These are phyloP conservation scores for Metopia argyrocephala DNA, from an alignment of 2,888 invertebrate genomes.

Conservation along the genomic window DNA sequence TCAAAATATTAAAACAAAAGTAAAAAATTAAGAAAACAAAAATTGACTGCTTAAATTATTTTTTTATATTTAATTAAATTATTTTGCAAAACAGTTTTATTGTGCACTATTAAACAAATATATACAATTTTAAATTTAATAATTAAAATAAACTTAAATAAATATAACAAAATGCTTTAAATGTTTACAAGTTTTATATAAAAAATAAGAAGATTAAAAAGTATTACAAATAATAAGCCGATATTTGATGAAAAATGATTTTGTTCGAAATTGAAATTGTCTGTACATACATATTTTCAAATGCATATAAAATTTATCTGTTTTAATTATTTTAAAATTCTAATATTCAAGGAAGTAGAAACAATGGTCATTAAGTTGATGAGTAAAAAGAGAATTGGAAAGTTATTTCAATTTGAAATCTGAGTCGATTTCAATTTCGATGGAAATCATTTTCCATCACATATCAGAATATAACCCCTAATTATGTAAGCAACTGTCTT, in stretches of 20 bases:
- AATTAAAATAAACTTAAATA: neutral
- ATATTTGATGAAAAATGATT: too few species aligned
- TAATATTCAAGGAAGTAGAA: too few species aligned
- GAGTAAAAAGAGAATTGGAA: too few species aligned
- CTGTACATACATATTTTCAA: too few species aligned
- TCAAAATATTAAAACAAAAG: neutral
- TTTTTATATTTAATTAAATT: constrained; percentile 27
- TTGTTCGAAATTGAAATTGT: too few species aligned
- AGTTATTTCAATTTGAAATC: too few species aligned
- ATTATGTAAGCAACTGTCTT: constrained; percentile 47
- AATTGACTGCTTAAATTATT: constrained; percentile 3
- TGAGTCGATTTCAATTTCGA: too few species aligned
- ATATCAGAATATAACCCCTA: too few species aligned
- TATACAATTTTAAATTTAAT: neutral
- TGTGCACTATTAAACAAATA: constrained; percentile 28
- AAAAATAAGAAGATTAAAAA: constrained; percentile 39
- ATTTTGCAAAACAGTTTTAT: constrained; percentile 38
- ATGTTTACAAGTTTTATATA: constrained; percentile 63
- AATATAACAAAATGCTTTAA: constrained; percentile 59
- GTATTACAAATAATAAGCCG: constrained; percentile 27
- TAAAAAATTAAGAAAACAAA: neutral
- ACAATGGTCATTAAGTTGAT: too few species aligned
- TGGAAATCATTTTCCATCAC: too few species aligned
- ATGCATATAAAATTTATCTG: too few species aligned
- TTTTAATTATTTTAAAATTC: too few species aligned